phyloP scores from a whole-genome alignment of 2,797 vertebrate genomes.

The Pseudotriccus pelzelni region DNA sequence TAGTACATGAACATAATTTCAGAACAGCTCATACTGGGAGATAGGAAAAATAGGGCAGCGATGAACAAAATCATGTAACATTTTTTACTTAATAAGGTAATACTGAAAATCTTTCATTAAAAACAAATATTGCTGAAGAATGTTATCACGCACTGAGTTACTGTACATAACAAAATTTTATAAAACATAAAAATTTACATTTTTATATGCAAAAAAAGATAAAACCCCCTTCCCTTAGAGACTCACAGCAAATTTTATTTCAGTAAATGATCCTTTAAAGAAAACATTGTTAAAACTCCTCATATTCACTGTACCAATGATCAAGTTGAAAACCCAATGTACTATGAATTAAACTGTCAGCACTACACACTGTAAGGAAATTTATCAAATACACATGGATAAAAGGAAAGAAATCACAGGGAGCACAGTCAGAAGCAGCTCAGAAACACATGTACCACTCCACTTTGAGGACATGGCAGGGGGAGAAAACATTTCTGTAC shows the following conservation, averaged over 20 bases:
- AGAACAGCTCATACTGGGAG: conserved; percentile 52
- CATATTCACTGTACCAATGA: not conserved
- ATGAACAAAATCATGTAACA: not conserved
- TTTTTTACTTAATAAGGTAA: conserved; percentile 60
- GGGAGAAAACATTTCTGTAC: not conserved
- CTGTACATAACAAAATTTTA: not conserved
- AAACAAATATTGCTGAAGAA: not conserved
- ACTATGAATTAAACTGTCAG: not conserved
- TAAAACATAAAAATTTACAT: not conserved
- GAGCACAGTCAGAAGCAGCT: not conserved
- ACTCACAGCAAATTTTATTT: not conserved
- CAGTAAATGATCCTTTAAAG: not conserved
- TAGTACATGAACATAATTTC: conserved; percentile 53
- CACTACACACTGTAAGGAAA: not conserved
- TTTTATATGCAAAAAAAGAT: not conserved
- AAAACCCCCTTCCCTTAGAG: rapidly evolving
- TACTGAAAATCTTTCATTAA: not conserved
- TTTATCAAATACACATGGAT: not conserved
- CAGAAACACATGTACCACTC: not conserved
- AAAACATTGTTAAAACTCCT: not conserved
- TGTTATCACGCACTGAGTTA: not conserved
- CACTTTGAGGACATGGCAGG: not conserved
- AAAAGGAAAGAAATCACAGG: not conserved
- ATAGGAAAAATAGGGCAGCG: conserved; percentile 38
- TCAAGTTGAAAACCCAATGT: not conserved